These are phyloP conservation scores for Hypotaenidia okinawae DNA, from an alignment of 2,797 vertebrate genomes.

Conservation along the genomic window DNA sequence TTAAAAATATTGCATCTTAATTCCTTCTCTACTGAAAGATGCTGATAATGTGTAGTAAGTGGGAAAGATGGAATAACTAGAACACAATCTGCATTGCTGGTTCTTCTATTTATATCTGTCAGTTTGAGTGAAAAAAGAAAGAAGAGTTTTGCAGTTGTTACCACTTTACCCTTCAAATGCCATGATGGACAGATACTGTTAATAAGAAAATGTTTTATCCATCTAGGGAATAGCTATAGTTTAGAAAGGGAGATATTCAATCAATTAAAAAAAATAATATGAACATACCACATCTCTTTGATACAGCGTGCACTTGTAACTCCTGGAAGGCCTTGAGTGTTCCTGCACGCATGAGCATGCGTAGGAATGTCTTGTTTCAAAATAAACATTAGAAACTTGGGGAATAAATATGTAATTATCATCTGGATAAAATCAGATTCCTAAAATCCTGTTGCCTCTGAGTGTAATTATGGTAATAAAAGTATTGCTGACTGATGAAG, in stretches of 20 bases:
- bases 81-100: neutral
- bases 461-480: slow-evolving; percentile 68
- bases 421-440: slow-evolving; percentile 49
- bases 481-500: slow-evolving; percentile 66
- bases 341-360: slow-evolving; percentile 8
- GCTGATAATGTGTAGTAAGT: neutral
- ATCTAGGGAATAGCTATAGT: neutral
- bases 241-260: neutral
- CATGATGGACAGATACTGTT: neutral
- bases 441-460: slow-evolving; percentile 46
- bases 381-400: slow-evolving; percentile 51
- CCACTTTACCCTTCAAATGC: neutral
- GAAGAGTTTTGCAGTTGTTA: neutral
- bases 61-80: neutral
- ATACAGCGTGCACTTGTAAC: neutral
- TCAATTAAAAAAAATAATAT: neutral
- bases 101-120: neutral
- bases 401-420: slow-evolving; percentile 54
- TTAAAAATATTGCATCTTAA: neutral
- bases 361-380: slow-evolving; percentile 46
- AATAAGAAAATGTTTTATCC: neutral
- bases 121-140: neutral
- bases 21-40: neutral
- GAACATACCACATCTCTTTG: neutral
- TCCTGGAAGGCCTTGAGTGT: neutral